phyloP scores from a whole-genome alignment of 2,888 invertebrate species.

The Diachrysia chrysitis region DNA sequence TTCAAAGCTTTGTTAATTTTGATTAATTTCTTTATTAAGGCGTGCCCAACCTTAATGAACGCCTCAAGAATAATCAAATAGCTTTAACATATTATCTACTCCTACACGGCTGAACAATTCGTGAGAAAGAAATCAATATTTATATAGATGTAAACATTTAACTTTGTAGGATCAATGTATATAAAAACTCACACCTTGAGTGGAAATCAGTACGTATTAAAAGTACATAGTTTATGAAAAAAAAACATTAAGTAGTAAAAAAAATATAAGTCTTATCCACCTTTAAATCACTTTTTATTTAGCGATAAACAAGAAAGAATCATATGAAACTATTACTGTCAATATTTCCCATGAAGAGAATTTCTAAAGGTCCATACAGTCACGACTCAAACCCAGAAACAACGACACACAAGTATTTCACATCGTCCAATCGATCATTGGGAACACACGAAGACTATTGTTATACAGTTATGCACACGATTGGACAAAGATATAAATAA shows the following conservation, averaged over 20 bases:
- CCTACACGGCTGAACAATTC: neutral
- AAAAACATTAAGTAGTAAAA: no score
- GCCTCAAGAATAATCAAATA: neutral
- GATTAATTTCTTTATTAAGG: constrained; percentile 65
- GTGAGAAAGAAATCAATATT: neutral
- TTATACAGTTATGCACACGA: constrained; percentile 68
- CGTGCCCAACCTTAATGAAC: constrained; percentile 47
- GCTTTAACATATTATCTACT: neutral
- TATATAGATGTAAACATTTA: no score
- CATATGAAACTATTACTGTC: neutral
- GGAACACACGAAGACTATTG: constrained; percentile 58
- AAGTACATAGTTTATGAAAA: no score
- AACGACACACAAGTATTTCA: constrained; percentile 29
- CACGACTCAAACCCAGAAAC: constrained; percentile 34
- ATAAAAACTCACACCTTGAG: no score
- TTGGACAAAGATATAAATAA: constrained; percentile 62
- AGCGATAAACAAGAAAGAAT: neutral
- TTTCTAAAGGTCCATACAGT: constrained; percentile 23
- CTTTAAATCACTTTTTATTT: no score
- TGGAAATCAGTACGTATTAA: no score
- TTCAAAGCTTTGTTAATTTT: constrained; percentile 49
- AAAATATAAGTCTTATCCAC: neutral
- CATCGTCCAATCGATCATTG: constrained; percentile 54
- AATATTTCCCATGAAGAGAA: neutral
- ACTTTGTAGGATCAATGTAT: no score